Conservation (phyloP, 1,140 invertebrate genomes). For the Drosophila malerkotliana region DNA sequence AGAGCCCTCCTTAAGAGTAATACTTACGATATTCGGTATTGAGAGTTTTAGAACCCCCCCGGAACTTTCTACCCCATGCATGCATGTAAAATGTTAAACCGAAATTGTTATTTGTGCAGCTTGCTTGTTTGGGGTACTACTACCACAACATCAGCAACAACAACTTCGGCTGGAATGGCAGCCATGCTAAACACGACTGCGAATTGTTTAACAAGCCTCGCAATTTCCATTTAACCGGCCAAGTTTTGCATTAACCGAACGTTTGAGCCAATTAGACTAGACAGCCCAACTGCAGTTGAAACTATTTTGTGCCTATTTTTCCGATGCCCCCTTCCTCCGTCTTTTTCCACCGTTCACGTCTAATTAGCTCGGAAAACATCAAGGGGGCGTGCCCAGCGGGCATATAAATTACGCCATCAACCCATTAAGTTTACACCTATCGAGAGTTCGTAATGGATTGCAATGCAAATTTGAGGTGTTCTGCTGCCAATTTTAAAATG, state of each 20-base stretch:
- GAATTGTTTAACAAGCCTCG: constrained; percentile 69
- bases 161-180: constrained; percentile 30
- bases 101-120: constrained; percentile 74
- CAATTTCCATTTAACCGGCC: constrained; percentile 65
- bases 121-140: constrained; percentile 71
- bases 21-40: constrained; percentile 57
- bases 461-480: constrained; percentile 37
- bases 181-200: constrained; percentile 47
- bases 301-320: constrained; percentile 21
- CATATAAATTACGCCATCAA: constrained; percentile 47
- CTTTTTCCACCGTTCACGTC: constrained; percentile 12
- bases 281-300: constrained; percentile 44
- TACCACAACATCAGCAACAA: constrained; percentile 35
- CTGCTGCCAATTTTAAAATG: constrained; percentile 58
- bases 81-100: constrained; percentile 69
- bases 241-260: constrained; percentile 54
- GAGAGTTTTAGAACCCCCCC: not conserved
- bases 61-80: constrained; percentile 31
- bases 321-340: not conserved
- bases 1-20: constrained; percentile 24
- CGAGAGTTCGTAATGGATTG: constrained; percentile 37
- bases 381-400: constrained; percentile 44
- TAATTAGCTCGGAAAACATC: constrained; percentile 61
- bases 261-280: constrained; percentile 67
- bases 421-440: constrained; percentile 57